These are phyloP conservation scores for Falco novaeseelandiae DNA, from an alignment of 2,797 vertebrate species.

Conservation along the genomic window DNA sequence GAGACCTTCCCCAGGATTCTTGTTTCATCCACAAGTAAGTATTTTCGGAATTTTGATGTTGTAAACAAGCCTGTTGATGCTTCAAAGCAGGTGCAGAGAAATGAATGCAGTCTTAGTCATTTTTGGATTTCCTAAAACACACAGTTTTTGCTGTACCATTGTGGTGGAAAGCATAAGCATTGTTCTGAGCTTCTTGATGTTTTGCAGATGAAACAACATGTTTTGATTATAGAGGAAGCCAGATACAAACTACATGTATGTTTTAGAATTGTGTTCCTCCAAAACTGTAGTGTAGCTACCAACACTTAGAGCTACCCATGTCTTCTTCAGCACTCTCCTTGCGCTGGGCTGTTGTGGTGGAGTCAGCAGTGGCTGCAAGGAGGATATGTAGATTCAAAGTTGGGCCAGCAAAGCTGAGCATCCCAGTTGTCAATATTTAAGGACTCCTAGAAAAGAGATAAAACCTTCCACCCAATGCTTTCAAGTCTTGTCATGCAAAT, in stretches of 20 bases:
- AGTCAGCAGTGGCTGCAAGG: not conserved
- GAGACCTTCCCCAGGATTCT: slow-evolving; percentile 94
- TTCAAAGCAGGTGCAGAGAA: slow-evolving; percentile 78
- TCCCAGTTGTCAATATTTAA: not conserved
- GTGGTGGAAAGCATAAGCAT: slow-evolving; percentile 69
- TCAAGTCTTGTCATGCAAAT: not conserved
- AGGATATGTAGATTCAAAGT: not conserved
- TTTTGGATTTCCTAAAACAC: slow-evolving; percentile 79
- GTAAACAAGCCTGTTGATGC: slow-evolving; percentile 79
- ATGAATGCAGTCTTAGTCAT: slow-evolving; percentile 79
- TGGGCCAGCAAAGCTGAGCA: not conserved
- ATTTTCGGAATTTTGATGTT: slow-evolving; percentile 72
- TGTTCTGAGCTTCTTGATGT: slow-evolving; percentile 68
- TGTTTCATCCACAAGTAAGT: slow-evolving; percentile 99
- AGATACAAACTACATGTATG: slow-evolving; percentile 16
- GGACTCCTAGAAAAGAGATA: not conserved
- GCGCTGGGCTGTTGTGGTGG: rapidly evolving
- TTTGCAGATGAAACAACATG: slow-evolving; percentile 66
- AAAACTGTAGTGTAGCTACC: not conserved
- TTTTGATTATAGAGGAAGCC: slow-evolving; percentile 59
- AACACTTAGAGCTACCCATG: not conserved
- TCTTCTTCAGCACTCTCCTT: not conserved
- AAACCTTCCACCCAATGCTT: not conserved
- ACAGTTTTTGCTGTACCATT: slow-evolving; percentile 56
- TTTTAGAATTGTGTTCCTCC: not conserved